phyloP scores from a whole-genome alignment of 2,888 invertebrate genomes.

The Zhuqinia jingwanae region DNA sequence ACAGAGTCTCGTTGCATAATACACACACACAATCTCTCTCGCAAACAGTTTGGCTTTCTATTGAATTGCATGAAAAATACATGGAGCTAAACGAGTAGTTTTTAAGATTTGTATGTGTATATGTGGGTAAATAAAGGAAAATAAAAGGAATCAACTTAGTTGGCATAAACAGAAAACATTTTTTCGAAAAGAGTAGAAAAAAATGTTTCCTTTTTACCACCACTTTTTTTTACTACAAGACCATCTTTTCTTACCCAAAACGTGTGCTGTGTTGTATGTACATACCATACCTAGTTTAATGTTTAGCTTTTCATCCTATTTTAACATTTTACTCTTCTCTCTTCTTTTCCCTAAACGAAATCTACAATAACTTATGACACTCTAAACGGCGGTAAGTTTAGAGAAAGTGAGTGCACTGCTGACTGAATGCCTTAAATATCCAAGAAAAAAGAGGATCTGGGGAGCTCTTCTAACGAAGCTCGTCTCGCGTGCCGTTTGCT shows the following conservation, averaged over 20 bases:
- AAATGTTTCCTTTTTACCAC: neutral
- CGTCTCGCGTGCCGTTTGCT: slow-evolving; percentile 12
- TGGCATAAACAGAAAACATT: neutral
- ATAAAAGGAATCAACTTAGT: neutral
- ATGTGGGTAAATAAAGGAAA: slow-evolving; percentile 35
- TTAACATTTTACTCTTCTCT: neutral
- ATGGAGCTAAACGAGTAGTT: neutral
- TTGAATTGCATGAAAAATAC: slow-evolving; percentile 35
- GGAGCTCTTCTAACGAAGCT: slow-evolving; percentile 56
- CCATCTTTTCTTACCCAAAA: neutral
- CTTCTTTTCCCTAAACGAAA: slow-evolving; percentile 5
- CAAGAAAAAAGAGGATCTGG: slow-evolving; percentile 55
- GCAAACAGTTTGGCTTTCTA: neutral
- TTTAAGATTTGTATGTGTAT: slow-evolving; percentile 40
- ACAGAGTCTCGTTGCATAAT: slow-evolving; percentile 32
- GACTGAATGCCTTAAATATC: slow-evolving; percentile 44
- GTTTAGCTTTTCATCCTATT: slow-evolving; percentile 3
- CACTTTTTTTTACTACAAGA: too few species aligned
- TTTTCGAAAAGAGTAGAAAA: neutral
- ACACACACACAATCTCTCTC: neutral
- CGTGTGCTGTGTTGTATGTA: neutral
- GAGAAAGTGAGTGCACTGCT: too few species aligned
- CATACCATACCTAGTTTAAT: neutral
- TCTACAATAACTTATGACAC: slow-evolving; percentile 26
- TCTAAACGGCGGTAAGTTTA: slow-evolving; percentile 29